Evolutionary conservation across 2,888 invertebrate species (phyloP).

Genomic region (Epinotia nisella): DNA sequence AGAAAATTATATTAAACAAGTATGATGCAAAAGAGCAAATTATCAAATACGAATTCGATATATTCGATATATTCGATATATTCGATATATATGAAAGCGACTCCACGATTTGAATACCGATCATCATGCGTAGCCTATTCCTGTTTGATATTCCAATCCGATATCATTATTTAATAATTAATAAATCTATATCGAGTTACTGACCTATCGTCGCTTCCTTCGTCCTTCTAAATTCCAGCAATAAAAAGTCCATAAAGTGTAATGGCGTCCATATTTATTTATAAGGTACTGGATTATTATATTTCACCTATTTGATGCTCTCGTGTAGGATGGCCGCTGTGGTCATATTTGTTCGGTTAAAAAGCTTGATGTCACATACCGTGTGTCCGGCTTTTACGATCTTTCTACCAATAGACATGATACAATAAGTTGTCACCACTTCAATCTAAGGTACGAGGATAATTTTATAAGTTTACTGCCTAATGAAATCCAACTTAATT

Average conservation of each 20-base stretch:
- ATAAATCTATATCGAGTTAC: constrained; percentile 78
- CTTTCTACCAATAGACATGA: background rate
- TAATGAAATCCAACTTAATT: constrained; percentile 17
- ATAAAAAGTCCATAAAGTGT: constrained; percentile 72
- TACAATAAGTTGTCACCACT: constrained; percentile 33
- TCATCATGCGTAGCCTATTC: constrained; percentile 6
- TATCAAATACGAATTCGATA: too few species aligned
- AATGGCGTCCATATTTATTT: constrained; percentile 64
- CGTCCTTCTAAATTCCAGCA: constrained; percentile 65
- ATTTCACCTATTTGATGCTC: constrained; percentile 21
- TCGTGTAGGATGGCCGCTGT: constrained; percentile 11
- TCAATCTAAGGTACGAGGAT: constrained; percentile 26
- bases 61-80: background rate
- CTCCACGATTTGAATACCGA: constrained; percentile 2
- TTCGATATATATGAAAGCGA: background rate
- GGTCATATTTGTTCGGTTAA: background rate
- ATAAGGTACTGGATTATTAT: constrained; percentile 38
- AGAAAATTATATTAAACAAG: too few species aligned
- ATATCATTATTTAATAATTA: constrained; percentile 79
- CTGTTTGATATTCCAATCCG: constrained; percentile 64
- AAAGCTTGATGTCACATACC: background rate
- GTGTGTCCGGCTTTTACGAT: background rate
- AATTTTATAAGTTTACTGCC: constrained; percentile 34
- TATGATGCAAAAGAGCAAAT: too few species aligned
- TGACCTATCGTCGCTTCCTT: constrained; percentile 56